Conservation (phyloP, 2,113 vertebrate species). For the Clarias magur region DNA sequence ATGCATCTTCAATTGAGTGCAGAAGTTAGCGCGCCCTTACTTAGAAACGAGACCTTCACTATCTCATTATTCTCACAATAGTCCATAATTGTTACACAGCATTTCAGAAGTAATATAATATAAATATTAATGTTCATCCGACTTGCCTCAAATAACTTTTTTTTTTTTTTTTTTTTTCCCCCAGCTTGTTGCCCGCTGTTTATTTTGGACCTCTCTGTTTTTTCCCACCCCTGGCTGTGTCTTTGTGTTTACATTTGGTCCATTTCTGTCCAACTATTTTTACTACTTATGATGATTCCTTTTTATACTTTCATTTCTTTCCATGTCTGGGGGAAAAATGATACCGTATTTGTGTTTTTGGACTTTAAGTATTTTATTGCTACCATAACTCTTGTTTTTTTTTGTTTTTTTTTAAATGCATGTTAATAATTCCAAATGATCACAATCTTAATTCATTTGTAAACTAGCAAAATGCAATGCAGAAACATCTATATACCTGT, state of each 20-base stretch:
- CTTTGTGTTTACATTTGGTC: constrained; percentile 1
- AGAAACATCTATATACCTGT: neutral
- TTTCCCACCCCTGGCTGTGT: neutral
- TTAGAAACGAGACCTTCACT: neutral
- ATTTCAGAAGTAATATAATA: neutral
- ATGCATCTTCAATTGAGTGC: neutral
- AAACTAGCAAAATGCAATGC: neutral
- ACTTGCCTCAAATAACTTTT: neutral
- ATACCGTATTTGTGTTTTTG: neutral
- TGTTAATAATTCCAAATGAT: neutral
- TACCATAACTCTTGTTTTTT: neutral
- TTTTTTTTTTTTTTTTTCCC: no score
- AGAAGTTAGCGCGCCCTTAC: neutral
- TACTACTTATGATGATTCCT: neutral
- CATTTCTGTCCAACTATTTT: neutral
- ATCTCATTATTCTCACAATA: no score
- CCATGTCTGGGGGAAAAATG: neutral
- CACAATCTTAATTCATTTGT: neutral
- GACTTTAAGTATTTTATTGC: neutral
- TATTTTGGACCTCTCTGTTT: neutral
- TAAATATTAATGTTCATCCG: neutral
- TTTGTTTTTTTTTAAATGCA: neutral
- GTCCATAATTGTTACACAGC: neutral
- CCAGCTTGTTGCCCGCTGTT: neutral
- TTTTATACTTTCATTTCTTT: constrained; percentile 43